Conservation (phyloP, 2,113 vertebrate species). For the Eonycteris spelaea region DNA sequence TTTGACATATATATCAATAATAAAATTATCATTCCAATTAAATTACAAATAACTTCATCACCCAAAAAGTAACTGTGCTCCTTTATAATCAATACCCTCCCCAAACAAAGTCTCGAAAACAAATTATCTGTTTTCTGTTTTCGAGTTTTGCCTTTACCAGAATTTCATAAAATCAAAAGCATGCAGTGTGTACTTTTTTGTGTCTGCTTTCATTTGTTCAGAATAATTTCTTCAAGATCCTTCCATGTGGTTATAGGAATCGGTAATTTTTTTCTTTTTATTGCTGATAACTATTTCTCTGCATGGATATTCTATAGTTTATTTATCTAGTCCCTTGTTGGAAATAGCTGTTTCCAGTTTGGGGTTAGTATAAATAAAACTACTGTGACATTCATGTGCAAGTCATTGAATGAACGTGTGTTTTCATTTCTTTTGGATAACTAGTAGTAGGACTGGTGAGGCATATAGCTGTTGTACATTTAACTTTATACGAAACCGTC, state of each 20-base stretch:
- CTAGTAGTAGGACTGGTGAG: neutral
- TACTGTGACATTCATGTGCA: neutral
- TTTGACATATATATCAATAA: neutral
- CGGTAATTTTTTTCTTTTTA: neutral
- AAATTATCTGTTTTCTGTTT: neutral
- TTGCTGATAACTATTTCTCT: neutral
- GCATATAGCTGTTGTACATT: neutral
- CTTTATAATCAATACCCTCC: neutral
- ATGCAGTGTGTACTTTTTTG: neutral
- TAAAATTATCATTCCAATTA: neutral
- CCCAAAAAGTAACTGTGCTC: neutral
- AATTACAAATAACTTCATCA: neutral
- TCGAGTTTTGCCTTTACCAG: neutral
- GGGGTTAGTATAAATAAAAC: neutral
- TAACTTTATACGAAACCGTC: neutral
- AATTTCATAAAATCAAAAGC: neutral
- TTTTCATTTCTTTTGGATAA: neutral
- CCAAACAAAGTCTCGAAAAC: neutral
- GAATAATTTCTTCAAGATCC: neutral
- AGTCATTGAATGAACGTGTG: neutral
- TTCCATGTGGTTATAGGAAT: neutral
- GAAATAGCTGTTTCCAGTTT: neutral
- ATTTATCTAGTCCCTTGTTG: neutral
- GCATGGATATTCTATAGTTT: neutral
- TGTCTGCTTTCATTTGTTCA: neutral